Evolutionary conservation across 1,140 invertebrate genomes (phyloP), one percentile per base, ranked within the genome.

Genomic region (Papilio polytes): DNA sequence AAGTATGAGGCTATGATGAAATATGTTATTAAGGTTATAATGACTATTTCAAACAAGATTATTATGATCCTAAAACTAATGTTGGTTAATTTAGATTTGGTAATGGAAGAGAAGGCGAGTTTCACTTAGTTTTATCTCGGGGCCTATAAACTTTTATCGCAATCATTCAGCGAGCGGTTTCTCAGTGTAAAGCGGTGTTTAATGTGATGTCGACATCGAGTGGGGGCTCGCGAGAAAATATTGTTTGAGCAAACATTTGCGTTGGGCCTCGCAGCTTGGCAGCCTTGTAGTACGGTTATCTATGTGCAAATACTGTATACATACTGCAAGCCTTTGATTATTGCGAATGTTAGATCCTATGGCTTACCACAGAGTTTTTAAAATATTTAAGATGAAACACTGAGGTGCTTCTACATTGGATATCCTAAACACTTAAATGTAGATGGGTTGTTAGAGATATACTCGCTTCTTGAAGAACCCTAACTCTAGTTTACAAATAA

Each of bases 141-240:
- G 82, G 80, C 78, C 83, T 84, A 85, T 89, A 89, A 89, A 88
- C 84, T 88, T 83, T 91, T 91, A 90, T 92, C 89, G 86, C 82
- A 83, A 89, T 87, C 78, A 85, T 83, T 88, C 85, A 88, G 84
- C 88, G 88, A 88, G 89, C 88, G 87, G 87, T 88, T 77, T 59
- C 86, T 87, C 80, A 85, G 87, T 89, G 91, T 89, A 85, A 87
- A 90, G 90, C 84, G 48, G 84, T 94, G 87, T 94, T 92, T 92
- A 90, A 90, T 92, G 88, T 91, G 87, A 92, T 94, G 91, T 92
- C 90, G 91, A 93, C 91, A 92, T 89, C 83, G 84, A 93, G 91
- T 92, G 88, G 86, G 85, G 86, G 84, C 88, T 85, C 83, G 82
- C 85, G 85, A 89, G 89, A 91, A 92, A 92, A 94, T 93, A 94